A percentile compares a stretch with the other conserved stretches of the same genome.
Evolutionary conservation across 1,140 invertebrate genomes (phyloP).

Genomic region (Dolichoris vasculosae): DNA sequence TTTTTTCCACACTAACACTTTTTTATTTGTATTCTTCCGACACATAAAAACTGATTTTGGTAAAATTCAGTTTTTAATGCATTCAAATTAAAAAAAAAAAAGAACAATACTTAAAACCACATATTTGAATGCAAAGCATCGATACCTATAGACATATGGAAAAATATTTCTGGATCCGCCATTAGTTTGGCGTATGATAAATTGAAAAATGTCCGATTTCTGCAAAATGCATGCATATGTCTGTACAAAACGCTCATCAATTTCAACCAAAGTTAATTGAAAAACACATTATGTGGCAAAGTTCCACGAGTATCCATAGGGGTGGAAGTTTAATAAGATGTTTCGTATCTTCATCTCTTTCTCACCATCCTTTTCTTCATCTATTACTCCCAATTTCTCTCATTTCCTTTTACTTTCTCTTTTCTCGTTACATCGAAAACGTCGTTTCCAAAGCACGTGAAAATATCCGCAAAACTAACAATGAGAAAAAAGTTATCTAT

Average conservation of each 20-base stretch:
- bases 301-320: conserved; percentile 33
- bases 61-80: conserved; percentile 42
- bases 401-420: not conserved
- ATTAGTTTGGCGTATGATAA: conserved; percentile 31
- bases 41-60: not conserved
- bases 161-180: conserved; percentile 38
- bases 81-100: conserved; percentile 27
- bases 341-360: not conserved
- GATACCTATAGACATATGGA: not conserved
- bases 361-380: conserved; percentile 3
- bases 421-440: not conserved
- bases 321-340: conserved; percentile 39
- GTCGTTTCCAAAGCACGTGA: not conserved
- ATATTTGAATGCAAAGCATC: conserved; percentile 21
- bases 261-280: conserved; percentile 73
- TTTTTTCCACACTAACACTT: not conserved
- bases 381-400: not conserved
- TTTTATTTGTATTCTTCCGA: not conserved
- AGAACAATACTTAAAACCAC: conserved; percentile 43
- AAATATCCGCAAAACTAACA: not conserved
- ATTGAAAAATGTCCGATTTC: conserved; percentile 45
- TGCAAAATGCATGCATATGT: conserved; percentile 48
- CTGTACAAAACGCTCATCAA: conserved; percentile 53
- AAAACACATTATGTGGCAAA: conserved; percentile 64
- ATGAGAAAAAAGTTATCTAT: too few species aligned